Conservation (phyloP, 2,113 vertebrate species). For the Myanophis thanlyinensis region DNA sequence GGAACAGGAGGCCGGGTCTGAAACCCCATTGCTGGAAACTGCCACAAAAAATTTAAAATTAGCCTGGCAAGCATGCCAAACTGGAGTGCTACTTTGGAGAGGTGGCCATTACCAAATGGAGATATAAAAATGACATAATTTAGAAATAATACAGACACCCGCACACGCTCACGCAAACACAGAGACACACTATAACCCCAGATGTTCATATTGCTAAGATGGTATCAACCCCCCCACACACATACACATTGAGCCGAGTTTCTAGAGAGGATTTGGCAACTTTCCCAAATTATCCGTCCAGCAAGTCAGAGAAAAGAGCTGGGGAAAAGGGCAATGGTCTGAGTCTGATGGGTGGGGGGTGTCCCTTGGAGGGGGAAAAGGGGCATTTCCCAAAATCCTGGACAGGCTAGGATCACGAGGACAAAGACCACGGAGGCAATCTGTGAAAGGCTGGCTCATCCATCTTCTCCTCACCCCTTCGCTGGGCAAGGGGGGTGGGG, state of each 20-base stretch:
- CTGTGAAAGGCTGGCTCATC: not conserved
- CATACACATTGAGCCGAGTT: not conserved
- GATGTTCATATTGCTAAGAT: not conserved
- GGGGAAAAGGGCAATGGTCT: not conserved
- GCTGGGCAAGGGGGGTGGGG: not conserved
- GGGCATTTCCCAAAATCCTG: not conserved
- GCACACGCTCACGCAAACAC: too few relatives aligned
- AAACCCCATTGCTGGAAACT: not conserved
- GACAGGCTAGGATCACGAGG: not conserved
- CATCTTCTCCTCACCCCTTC: not conserved
- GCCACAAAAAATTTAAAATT: not conserved
- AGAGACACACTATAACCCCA: not conserved
- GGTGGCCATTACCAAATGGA: not conserved
- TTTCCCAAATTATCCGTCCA: not conserved
- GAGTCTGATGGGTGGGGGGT: not conserved
- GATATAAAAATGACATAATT: slow-evolving; percentile 12
- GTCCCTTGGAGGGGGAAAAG: not conserved
- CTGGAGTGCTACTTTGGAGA: not conserved
- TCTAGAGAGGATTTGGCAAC: not conserved
- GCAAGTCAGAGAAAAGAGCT: not conserved
- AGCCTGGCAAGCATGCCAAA: not conserved
- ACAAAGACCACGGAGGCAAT: not conserved
- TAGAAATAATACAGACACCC: not conserved
- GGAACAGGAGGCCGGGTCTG: not conserved
- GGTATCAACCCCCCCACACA: not conserved